Evolutionary conservation across 2,797 vertebrate genomes (phyloP), one percentile per base, ranked within the genome.

Genomic region (Numenius phaeopus): DNA sequence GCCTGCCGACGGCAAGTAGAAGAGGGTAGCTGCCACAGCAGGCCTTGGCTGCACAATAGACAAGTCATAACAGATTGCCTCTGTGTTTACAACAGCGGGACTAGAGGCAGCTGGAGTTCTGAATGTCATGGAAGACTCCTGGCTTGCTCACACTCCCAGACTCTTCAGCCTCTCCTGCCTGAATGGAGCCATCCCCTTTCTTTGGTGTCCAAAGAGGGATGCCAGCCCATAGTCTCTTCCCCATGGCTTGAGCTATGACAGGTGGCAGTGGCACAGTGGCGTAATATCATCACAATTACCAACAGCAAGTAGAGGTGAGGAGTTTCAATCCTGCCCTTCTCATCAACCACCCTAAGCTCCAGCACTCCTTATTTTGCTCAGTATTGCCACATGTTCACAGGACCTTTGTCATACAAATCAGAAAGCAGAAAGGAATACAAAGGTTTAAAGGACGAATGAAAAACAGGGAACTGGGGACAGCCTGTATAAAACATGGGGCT

Each of bases 1-100:
- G 1, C 17, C 26, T 3, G 0, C 44, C 0, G 2, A 21, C 34
- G 32, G 70, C 65, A 61, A 2, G 14, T 5, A 52, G 32, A 19
- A 49, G 57, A 67, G 29, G 50, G 37, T 10, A 13, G 39, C 50
- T 61, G 30, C 49, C 22, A 3, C 37, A 5, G n/a, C 0, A 0
- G 29, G 5, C 18, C 44, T 37, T 50, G 44, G 40, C 61, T 34
- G 32, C 18, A 5, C 47, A 64, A 42, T 21, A 10, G 64, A 19
- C 26, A 3, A 32, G 19, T 34, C 24, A 0, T 30, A 26, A 32
- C 27, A 17, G 18, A 50, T 50, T 59, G 78, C 29, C 26, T 20
- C 44, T 50, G 64, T 2, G 2, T 69, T 77, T 49, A 13, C n/a
- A 22, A 5, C 3, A 1, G 30, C 39, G 72, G 47, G 42, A 49